Evolutionary conservation across 92 coral and sea anemone genomes (phyloP), one percentile per base, ranked within the genome.

Genomic region (Palythoa heliodiscus): DNA sequence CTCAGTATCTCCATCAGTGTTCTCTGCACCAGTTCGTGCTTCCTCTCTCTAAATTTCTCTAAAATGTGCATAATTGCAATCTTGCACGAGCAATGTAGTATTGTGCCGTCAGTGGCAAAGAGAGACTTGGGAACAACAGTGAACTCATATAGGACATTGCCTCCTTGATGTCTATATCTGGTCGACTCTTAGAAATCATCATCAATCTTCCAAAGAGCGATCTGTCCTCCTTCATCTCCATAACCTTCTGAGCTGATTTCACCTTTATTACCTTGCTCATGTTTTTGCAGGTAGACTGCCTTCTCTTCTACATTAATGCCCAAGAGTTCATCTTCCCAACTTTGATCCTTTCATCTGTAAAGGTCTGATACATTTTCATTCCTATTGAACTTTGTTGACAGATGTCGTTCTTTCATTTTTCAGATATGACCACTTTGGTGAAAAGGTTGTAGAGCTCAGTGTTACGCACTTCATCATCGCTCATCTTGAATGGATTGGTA

Each of bases 101-200:
- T 92, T 22, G 88, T 88, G 16, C 89, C 88, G 61, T 89, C 93
- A 1, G 89, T 24, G 15, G 90, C 89, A 87, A 89, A 89, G 50
- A 89, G 60, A 3, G 92, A 89, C 48, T 90, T 83, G 69, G 87
- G 89, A 10, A 92, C 87, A 38, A 92, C 70, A 9, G 80, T 69
- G 75, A 89, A 87, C 83, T 89, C 89, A 54, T 84, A 58, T n/a
- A 60, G 37, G 14, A 91, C 83, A 20, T 81, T 7, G 93, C 88
- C 50, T 86, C 92, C 60, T 83, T 82, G 82, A 48, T 73, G 35
- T 73, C 77, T 16, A 73, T 13, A 47, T 73, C 77, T 40, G 55
- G 57, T 7, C 58, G 93, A 68, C 86, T 67, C 82, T 90, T 84
- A 74, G 86, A 84, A n/a, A 89, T 89, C 89, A 92, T 60, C 90